A percentile compares a stretch with the other conserved stretches of the same genome.
Conservation (phyloP, 2,113 vertebrate species). For the Lates calcarifer region DNA sequence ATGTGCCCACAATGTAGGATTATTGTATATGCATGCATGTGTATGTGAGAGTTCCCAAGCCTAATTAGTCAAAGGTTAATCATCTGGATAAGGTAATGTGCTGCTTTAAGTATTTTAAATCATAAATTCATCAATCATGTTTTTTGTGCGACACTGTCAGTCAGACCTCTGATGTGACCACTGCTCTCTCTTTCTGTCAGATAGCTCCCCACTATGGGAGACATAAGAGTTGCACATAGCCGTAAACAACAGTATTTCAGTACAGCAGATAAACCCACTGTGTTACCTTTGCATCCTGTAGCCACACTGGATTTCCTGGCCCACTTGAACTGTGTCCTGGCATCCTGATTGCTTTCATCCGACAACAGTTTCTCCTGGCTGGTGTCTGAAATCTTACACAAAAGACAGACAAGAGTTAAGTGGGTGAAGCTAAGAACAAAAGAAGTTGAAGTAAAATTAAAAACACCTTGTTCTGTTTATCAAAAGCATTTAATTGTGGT, state of each 20-base stretch:
- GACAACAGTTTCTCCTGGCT: slow-evolving; percentile 37
- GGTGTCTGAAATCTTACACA: slow-evolving; percentile 61
- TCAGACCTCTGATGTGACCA: not conserved
- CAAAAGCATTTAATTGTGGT: not conserved
- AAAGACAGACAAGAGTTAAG: slow-evolving; percentile 4
- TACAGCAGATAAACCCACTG: not conserved
- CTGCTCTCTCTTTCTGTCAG: slow-evolving; percentile 1
- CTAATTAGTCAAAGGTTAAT: slow-evolving; percentile 39
- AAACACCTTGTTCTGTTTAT: not conserved
- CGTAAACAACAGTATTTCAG: not conserved
- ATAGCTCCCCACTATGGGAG: slow-evolving; percentile 16
- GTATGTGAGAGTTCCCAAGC: not conserved
- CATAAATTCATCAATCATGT: not conserved
- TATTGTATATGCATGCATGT: slow-evolving; percentile 35
- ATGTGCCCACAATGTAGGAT: slow-evolving; percentile 48
- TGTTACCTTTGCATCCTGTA: slow-evolving; percentile 57
- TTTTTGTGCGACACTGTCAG: slow-evolving; percentile 3
- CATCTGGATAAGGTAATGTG: not conserved
- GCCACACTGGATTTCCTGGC: slow-evolving; percentile 36
- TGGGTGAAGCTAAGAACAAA: not conserved
- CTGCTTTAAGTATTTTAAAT: slow-evolving; percentile 20
- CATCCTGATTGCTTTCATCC: slow-evolving; percentile 22
- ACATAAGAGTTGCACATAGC: slow-evolving; percentile 3
- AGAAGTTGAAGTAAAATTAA: not conserved
- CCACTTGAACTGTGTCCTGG: slow-evolving; percentile 40